Evolutionary conservation across 2,888 invertebrate species (phyloP).

Genomic region (Cephus sareptanus): DNA sequence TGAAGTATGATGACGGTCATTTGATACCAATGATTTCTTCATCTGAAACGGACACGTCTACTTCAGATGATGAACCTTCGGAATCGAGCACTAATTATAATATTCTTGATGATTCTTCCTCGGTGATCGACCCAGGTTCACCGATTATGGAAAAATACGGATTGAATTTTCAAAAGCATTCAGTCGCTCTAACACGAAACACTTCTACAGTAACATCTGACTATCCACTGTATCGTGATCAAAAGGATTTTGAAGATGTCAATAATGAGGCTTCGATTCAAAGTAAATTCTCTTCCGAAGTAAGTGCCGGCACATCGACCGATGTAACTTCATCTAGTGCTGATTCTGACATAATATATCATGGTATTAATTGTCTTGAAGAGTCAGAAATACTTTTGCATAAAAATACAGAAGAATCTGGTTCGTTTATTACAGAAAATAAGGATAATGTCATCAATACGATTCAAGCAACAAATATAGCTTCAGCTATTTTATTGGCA

Average conservation of each 20-base stretch:
- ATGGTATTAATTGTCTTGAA: background rate
- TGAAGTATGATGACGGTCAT: slow-evolving; percentile 33
- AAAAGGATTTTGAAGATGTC: background rate
- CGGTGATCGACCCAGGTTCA: slow-evolving; percentile 34
- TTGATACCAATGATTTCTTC: slow-evolving; percentile 55
- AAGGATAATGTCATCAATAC: background rate
- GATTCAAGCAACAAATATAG: background rate
- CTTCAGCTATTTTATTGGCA: background rate
- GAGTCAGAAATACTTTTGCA: background rate
- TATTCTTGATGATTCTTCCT: slow-evolving; percentile 49
- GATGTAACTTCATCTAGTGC: slow-evolving; percentile 17
- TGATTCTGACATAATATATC: slow-evolving; percentile 3
- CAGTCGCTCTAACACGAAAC: background rate
- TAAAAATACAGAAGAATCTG: background rate
- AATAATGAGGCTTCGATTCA: background rate
- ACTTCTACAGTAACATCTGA: background rate
- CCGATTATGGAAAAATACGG: slow-evolving; percentile 5
- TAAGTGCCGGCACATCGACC: slow-evolving; percentile 14
- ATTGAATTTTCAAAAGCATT: background rate
- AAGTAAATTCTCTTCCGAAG: slow-evolving; percentile 8
- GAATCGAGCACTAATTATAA: slow-evolving; percentile 58
- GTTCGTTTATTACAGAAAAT: background rate
- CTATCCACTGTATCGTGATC: background rate
- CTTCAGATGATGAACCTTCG: slow-evolving; percentile 48
- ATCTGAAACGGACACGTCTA: slow-evolving; percentile 56